Evolutionary conservation across 92 coral and sea anemone genomes (phyloP), one percentile per base, ranked within the genome.

Genomic region (Virgularia gustaviana): DNA sequence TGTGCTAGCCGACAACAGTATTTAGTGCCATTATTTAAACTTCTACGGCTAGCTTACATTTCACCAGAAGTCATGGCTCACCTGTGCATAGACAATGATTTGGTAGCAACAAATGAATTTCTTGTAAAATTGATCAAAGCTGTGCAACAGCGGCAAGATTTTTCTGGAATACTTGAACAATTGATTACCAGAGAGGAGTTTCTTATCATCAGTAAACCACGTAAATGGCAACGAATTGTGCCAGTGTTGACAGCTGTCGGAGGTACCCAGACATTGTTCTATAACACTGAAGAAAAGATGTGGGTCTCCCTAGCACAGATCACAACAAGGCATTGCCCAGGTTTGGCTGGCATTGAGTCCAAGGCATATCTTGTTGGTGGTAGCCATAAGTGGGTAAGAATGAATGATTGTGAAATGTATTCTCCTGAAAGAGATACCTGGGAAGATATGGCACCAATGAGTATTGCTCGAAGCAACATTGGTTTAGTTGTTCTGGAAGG

Each of bases 251-350:
- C 90, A n/a, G 88, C 89, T 10, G 92, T 89, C 7, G 99, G 99
- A 0, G 92, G 92, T 23, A 83, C 96, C 11, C 73, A 80, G 16
- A 82, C 96, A 30, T 81, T 83, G 35, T 86, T 94, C 71, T 87
- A 78, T 22, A 86, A 85, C 35, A 82, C 64, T 0, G 86, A 87
- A 32, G 81, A 73, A 12, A 78, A 94, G 59, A 36, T 34, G 0
- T 94, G 99, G 99, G 87, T 89, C 11, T 86, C 77, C 11, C 44
- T 94, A 38, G 57, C 90, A 0, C 90, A 87, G 22, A 83, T 88
- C 7, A 76, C 81, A 23, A 85, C 91, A 8, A 83, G 95, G 2
- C 99, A 94, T 65, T 94, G 99, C 38, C 96, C 99, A 24, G 99
- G 99, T 29, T 76, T 94, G 65, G 96, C 85, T 28, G 66, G 87